Conservation (phyloP, 2,888 invertebrate species). For the Morinoia aosen region DNA sequence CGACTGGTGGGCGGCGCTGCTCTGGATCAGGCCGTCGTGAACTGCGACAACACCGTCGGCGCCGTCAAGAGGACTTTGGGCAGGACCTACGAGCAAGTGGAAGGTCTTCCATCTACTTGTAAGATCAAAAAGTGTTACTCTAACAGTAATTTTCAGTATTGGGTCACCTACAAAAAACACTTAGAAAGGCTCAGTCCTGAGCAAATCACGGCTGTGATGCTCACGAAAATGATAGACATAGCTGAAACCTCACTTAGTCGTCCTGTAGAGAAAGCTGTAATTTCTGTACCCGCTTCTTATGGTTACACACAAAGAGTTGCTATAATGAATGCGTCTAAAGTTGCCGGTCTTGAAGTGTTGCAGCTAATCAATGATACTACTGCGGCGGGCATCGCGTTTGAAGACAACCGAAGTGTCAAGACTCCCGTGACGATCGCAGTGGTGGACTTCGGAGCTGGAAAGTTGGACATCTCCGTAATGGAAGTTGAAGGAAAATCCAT, state of each 20-base stretch:
- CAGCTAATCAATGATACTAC: too few species aligned
- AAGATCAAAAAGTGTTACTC: neutral
- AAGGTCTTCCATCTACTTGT: neutral
- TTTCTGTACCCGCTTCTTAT: too few species aligned
- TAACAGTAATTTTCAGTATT: neutral
- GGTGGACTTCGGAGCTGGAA: too few species aligned
- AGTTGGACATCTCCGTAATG: neutral
- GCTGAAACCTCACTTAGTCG: neutral
- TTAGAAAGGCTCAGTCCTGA: neutral
- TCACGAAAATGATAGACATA: neutral
- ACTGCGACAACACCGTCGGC: constrained; percentile 3
- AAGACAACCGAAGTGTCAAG: neutral
- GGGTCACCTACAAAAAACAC: neutral
- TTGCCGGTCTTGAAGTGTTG: too few species aligned
- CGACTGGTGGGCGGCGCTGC: constrained; percentile 15
- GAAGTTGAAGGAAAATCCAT: neutral
- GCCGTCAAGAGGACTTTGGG: neutral
- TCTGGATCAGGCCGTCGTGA: neutral
- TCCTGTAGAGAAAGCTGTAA: too few species aligned
- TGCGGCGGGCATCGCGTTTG: neutral
- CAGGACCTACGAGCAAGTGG: neutral
- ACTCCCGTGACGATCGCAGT: too few species aligned
- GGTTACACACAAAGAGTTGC: too few species aligned
- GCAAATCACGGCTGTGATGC: neutral
- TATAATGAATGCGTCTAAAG: constrained; percentile 71